phyloP scores from a whole-genome alignment of 2,888 invertebrate genomes.

The Enchytraeus crypticus region DNA sequence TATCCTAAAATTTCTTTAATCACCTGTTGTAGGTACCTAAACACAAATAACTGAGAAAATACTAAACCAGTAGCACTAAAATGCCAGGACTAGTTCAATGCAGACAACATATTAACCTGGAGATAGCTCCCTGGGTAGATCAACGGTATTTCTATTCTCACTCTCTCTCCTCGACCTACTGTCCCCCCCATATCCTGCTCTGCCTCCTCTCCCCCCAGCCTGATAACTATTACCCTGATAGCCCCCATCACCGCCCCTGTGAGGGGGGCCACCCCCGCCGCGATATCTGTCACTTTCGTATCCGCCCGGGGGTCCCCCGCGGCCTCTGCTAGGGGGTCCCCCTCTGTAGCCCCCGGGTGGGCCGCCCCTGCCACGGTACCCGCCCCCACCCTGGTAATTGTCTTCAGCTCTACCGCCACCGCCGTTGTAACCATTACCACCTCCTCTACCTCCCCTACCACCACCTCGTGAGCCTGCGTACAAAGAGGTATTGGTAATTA shows the following conservation, averaged over 20 bases:
- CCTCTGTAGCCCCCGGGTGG: neutral
- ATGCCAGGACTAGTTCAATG: too few species aligned
- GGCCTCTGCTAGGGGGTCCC: neutral
- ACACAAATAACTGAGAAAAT: too few species aligned
- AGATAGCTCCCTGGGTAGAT: conserved; percentile 38
- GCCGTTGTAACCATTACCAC: conserved; percentile 22
- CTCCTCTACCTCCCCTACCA: conserved; percentile 13
- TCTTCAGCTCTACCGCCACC: conserved; percentile 22
- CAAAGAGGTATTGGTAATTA: too few species aligned
- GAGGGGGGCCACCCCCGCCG: too few species aligned
- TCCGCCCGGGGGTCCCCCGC: too few species aligned
- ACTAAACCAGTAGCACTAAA: too few species aligned
- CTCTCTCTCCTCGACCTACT: conserved; percentile 30
- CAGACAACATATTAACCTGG: too few species aligned
- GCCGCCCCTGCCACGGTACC: neutral
- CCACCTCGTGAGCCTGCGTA: neutral
- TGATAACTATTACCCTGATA: neutral
- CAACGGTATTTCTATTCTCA: conserved; percentile 14
- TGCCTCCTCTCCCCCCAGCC: too few species aligned
- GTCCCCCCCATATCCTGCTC: conserved; percentile 15
- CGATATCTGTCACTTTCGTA: too few species aligned
- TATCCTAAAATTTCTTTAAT: too few species aligned
- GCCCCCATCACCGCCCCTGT: too few species aligned
- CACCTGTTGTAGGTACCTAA: too few species aligned
- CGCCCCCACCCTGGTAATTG: conserved; percentile 7